These are phyloP conservation scores for Lipophrys pholis DNA, from an alignment of 2,113 vertebrate species.

Conservation along the genomic window DNA sequence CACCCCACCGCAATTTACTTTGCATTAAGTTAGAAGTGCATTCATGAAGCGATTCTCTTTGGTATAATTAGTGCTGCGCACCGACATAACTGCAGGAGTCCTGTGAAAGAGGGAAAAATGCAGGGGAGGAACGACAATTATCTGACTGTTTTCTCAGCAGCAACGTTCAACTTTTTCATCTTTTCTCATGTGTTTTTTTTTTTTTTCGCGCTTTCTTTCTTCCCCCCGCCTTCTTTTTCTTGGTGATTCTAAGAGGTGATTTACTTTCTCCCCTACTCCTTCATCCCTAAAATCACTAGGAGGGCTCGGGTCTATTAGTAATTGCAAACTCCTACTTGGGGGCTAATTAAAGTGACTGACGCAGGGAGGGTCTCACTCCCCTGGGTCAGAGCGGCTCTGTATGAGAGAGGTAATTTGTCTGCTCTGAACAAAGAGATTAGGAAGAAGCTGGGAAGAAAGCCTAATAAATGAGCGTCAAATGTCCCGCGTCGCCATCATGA, in stretches of 20 bases:
- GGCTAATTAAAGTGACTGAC: conserved; percentile 99
- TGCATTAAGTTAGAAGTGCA: conserved; percentile 79
- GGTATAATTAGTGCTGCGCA: conserved; percentile 75
- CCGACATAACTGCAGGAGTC: conserved; percentile 71
- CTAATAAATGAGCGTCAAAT: conserved; percentile 98
- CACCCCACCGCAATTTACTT: conserved; percentile 83
- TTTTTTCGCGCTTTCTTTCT: conserved; percentile 75
- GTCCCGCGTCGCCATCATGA: conserved; percentile 86
- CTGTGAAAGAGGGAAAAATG: conserved; percentile 68
- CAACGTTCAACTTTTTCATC: conserved; percentile 84
- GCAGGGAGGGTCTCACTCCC: conserved; percentile 94
- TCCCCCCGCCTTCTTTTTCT: conserved; percentile 30
- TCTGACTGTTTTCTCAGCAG: conserved; percentile 52
- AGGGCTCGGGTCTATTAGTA: conserved; percentile 93
- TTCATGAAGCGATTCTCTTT: conserved; percentile 83
- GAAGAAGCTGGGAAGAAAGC: conserved; percentile 91
- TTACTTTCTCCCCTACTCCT: conserved; percentile 80
- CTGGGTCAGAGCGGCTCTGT: conserved; percentile 92
- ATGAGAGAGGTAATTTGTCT: conserved; percentile 99
- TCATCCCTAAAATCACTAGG: conserved; percentile 92
- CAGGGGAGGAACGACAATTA: conserved; percentile 74
- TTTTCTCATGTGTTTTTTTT: conserved; percentile 59
- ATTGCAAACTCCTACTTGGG: conserved; percentile 94
- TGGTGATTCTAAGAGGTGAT: conserved; percentile 83
- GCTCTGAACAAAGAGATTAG: conserved; percentile 98